phyloP scores from a whole-genome alignment of 1,140 invertebrate genomes.

The Belonocnema kinseyi region DNA sequence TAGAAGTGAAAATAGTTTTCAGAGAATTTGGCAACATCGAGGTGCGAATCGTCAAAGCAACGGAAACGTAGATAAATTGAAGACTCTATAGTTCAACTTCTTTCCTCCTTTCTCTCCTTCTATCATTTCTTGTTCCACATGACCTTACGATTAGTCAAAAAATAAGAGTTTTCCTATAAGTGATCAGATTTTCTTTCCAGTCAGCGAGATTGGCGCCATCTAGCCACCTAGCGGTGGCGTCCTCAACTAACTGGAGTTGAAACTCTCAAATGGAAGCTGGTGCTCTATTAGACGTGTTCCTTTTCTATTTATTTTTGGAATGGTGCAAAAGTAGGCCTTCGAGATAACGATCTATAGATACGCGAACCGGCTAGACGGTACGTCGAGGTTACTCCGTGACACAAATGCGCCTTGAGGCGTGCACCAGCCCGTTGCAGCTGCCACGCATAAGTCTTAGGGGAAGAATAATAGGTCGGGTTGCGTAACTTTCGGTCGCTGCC shows the following conservation, averaged over 20 bases:
- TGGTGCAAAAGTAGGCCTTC: slow-evolving; percentile 52
- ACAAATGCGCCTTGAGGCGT: slow-evolving; percentile 59
- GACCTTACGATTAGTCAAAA: slow-evolving; percentile 64
- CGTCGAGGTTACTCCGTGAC: slow-evolving; percentile 53
- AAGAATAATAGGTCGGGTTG: slow-evolving; percentile 68
- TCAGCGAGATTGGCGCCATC: neutral
- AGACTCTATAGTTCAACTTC: too few relatives aligned
- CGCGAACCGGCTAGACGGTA: slow-evolving; percentile 47
- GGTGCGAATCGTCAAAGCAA: too few relatives aligned
- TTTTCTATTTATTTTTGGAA: slow-evolving; percentile 46
- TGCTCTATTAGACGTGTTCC: too few relatives aligned
- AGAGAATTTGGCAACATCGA: too few relatives aligned
- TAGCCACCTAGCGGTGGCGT: too few relatives aligned
- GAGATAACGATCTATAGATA: slow-evolving; percentile 55
- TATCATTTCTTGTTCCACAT: slow-evolving; percentile 50
- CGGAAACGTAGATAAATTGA: too few relatives aligned
- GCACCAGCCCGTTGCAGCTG: slow-evolving; percentile 61
- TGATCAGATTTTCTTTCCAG: neutral
- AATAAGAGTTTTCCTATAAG: slow-evolving; percentile 56
- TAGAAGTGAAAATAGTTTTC: too few relatives aligned
- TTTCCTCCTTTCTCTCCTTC: slow-evolving; percentile 45
- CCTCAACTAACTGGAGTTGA: too few relatives aligned
- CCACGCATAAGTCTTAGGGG: slow-evolving; percentile 67
- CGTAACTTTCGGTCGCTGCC: slow-evolving; percentile 51
- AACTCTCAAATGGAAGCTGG: too few relatives aligned